phyloP scores from a whole-genome alignment of 1,140 invertebrate genomes.

The Bombus balteatus region DNA sequence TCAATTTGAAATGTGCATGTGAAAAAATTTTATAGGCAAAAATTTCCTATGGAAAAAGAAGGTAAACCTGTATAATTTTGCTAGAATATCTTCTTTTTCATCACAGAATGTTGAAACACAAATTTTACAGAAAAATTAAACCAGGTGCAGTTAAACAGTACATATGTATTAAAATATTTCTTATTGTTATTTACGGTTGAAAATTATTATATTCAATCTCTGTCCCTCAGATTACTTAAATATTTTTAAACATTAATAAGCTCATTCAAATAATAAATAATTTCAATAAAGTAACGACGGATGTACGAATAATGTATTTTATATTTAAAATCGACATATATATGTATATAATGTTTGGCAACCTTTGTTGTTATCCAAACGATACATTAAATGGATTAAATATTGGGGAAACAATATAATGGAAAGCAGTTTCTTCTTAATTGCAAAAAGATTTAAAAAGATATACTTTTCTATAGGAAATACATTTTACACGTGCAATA shows the following conservation, averaged over 20 bases:
- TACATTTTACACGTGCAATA: neutral
- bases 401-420: neutral
- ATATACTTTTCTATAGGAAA: neutral
- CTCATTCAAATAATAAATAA: neutral
- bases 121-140: neutral
- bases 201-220: neutral
- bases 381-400: no score
- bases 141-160: neutral
- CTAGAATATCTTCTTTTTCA: neutral
- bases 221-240: neutral
- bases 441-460: neutral
- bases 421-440: neutral
- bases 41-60: neutral
- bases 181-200: neutral
- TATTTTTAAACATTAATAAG: neutral
- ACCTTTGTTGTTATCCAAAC: no score
- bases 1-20: constrained; percentile 11
- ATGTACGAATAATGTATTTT: no score
- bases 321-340: no score
- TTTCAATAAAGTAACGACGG: neutral
- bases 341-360: no score
- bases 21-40: neutral
- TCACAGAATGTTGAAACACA: neutral
- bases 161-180: neutral
- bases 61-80: neutral